Conservation (phyloP, 2,888 invertebrate species). For the Polymixis flavicincta region DNA sequence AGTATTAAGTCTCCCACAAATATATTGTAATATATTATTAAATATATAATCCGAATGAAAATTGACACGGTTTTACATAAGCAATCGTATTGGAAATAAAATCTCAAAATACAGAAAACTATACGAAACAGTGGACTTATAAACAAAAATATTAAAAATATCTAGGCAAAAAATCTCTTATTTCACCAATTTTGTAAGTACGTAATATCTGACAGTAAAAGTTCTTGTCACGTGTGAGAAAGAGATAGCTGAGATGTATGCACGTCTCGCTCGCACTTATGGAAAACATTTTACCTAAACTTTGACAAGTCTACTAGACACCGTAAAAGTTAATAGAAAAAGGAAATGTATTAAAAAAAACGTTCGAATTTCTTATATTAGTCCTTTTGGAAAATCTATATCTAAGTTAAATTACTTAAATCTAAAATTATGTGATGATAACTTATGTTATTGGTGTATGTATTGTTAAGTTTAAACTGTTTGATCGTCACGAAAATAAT, state of each 20-base stretch:
- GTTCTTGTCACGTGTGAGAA: not conserved
- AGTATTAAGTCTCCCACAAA: constrained; percentile 48
- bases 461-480: constrained; percentile 52
- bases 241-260: constrained; percentile 4
- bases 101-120: constrained; percentile 3
- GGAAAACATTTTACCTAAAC: not conserved
- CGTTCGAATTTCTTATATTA: constrained; percentile 56
- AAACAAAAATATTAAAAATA: not conserved
- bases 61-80: not conserved
- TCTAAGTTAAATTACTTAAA: constrained; percentile 46
- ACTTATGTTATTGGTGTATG: constrained; percentile 43
- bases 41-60: constrained; percentile 55
- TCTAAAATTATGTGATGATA: constrained; percentile 37
- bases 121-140: too few species aligned
- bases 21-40: constrained; percentile 42
- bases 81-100: constrained; percentile 3
- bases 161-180: not conserved
- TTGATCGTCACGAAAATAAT: constrained; percentile 23
- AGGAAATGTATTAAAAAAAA: constrained; percentile 38
- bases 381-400: constrained; percentile 56
- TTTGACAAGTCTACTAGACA: constrained; percentile 5
- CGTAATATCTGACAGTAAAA: not conserved
- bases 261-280: constrained; percentile 3
- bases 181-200: constrained; percentile 12
- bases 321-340: constrained; percentile 18